Conservation (phyloP, 2,113 vertebrate species). For the Chloroceryle aenea region DNA sequence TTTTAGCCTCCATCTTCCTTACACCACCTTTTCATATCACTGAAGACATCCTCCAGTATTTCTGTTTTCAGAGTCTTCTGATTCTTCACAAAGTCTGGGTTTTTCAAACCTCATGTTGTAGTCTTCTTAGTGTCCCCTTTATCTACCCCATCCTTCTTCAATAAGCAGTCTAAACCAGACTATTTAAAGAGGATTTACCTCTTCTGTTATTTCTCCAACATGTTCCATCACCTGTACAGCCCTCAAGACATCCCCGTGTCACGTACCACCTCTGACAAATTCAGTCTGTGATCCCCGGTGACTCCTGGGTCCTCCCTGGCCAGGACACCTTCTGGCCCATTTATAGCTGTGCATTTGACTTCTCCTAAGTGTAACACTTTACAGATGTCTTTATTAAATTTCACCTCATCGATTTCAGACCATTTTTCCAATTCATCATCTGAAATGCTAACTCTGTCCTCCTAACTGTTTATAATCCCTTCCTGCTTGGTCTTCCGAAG, state of each 20-base stretch:
- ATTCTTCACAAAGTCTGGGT: neutral
- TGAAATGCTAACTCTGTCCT: conserved; percentile 10
- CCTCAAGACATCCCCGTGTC: neutral
- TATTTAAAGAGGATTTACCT: neutral
- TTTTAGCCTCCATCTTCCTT: neutral
- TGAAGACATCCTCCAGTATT: neutral
- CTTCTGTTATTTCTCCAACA: neutral
- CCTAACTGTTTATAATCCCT: neutral
- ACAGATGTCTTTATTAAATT: conserved; percentile 47
- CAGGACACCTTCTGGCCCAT: neutral
- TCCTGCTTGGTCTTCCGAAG: neutral
- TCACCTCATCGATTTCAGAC: conserved; percentile 34
- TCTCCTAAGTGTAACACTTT: conserved; percentile 45
- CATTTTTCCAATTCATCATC: conserved; percentile 40
- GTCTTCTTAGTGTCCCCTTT: neutral
- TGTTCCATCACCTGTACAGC: neutral
- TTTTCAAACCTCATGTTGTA: neutral
- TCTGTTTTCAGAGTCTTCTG: neutral
- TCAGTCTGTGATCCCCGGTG: neutral
- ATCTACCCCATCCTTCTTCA: neutral
- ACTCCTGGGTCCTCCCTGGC: neutral
- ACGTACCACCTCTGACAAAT: neutral
- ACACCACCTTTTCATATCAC: neutral
- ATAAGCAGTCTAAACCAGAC: neutral
- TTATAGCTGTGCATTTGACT: conserved; percentile 17